Percentiles rank a stretch among this genome's conserved stretches.
Evolutionary conservation across 2,888 invertebrate species (phyloP).

Genomic region (Unio pictorum): DNA sequence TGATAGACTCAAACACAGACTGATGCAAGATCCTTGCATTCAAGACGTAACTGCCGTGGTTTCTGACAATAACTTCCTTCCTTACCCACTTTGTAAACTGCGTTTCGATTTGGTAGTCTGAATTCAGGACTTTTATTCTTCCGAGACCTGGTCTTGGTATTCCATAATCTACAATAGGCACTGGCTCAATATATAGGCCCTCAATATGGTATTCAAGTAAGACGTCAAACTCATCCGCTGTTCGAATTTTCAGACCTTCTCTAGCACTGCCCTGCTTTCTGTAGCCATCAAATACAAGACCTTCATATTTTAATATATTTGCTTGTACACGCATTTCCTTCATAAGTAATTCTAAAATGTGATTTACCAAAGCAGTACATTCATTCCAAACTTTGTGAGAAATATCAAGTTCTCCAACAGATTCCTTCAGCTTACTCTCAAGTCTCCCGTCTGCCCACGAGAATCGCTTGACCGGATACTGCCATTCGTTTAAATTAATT

Average conservation of each 20-base stretch:
- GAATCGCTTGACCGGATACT: neutral
- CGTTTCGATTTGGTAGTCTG: neutral
- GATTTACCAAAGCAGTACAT: neutral
- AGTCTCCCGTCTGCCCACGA: neutral
- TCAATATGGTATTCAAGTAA: slow-evolving; percentile 24
- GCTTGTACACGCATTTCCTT: slow-evolving; percentile 10
- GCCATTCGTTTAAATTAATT: slow-evolving; percentile 7
- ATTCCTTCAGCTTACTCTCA: neutral
- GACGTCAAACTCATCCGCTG: slow-evolving; percentile 35
- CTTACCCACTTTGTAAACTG: slow-evolving; percentile 10
- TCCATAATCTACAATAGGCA: too few relatives aligned
- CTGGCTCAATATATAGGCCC: slow-evolving; percentile 8
- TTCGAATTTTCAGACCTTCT: slow-evolving; percentile 31
- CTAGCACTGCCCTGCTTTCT: slow-evolving; percentile 33
- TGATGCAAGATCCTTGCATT: slow-evolving; percentile 15
- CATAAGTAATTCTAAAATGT: slow-evolving; percentile 2
- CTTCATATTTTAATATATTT: slow-evolving; percentile 3
- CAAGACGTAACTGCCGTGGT: slow-evolving; percentile 2
- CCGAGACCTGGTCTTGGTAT: too few relatives aligned
- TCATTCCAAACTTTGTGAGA: neutral
- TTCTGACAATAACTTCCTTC: slow-evolving; percentile 7
- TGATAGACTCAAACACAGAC: slow-evolving; percentile 17
- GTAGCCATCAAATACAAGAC: slow-evolving; percentile 16
- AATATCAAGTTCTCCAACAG: slow-evolving; percentile 1
- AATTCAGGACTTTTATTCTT: neutral